Evolutionary conservation across 2,797 vertebrate species (phyloP).

Genomic region (Pygocentrus nattereri): DNA sequence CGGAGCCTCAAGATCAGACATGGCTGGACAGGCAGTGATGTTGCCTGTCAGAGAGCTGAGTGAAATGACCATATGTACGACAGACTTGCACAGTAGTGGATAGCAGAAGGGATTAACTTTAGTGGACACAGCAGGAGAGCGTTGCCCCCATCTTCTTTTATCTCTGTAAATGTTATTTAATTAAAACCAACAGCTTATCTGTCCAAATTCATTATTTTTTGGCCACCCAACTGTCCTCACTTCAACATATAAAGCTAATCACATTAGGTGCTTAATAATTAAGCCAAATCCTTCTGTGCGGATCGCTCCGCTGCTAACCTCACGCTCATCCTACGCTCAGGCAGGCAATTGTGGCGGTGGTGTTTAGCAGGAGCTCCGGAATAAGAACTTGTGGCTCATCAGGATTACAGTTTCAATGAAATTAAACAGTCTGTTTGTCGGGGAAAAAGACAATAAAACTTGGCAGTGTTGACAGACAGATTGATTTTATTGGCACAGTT

Average conservation of each 20-base stretch:
- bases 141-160: slow-evolving; percentile 47
- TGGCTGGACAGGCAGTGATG: slow-evolving; percentile 68
- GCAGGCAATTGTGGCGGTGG: background rate
- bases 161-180: slow-evolving; percentile 66
- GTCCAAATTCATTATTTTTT: slow-evolving; percentile 63
- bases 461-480: slow-evolving; percentile 28
- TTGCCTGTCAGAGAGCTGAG: slow-evolving; percentile 58
- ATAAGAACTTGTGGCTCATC: slow-evolving; percentile 6
- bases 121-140: slow-evolving; percentile 47
- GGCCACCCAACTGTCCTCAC: slow-evolving; percentile 29
- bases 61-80: slow-evolving; percentile 70
- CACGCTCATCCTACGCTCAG: background rate
- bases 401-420: slow-evolving; percentile 24
- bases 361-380: slow-evolving; percentile 3
- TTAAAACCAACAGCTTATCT: slow-evolving; percentile 74
- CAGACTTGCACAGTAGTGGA: slow-evolving; percentile 54
- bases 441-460: slow-evolving; percentile 30
- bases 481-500: slow-evolving; percentile 28
- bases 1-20: slow-evolving; percentile 66
- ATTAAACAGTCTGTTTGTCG: slow-evolving; percentile 21
- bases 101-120: slow-evolving; percentile 64
- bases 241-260: slow-evolving; percentile 48
- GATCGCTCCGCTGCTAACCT: background rate
- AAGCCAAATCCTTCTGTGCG: slow-evolving; percentile 16
- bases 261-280: slow-evolving; percentile 53